phyloP scores from a whole-genome alignment of 2,797 vertebrate species.

The Erethizon dorsatum region DNA sequence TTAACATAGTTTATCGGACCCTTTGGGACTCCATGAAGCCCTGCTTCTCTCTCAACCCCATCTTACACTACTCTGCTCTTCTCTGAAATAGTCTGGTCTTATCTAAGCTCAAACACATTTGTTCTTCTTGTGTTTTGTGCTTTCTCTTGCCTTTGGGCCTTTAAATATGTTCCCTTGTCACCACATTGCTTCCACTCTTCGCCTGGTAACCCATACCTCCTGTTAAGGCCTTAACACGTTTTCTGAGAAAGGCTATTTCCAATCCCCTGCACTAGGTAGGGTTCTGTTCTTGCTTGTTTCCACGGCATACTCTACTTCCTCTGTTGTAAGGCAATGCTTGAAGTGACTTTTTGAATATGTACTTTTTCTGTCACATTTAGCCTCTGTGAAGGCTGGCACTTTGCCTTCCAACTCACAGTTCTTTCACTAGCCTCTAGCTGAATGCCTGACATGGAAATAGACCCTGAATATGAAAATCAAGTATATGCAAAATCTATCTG shows the following conservation, averaged over 20 bases:
- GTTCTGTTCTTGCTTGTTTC: neutral
- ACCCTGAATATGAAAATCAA: conserved; percentile 36
- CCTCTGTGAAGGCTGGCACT: neutral
- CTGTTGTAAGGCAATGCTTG: neutral
- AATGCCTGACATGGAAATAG: neutral
- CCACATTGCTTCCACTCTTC: neutral
- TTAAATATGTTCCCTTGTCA: neutral
- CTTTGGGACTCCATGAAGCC: neutral
- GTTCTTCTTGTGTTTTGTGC: neutral
- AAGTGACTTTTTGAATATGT: neutral
- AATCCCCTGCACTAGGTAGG: neutral
- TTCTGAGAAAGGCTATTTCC: neutral
- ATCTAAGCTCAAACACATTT: neutral
- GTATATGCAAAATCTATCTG: neutral
- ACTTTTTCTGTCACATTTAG: conserved; percentile 6
- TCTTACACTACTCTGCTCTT: neutral
- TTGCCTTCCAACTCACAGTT: neutral
- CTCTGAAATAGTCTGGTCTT: neutral
- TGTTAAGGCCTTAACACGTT: neutral
- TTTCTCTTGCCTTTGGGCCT: neutral
- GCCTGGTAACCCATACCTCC: neutral
- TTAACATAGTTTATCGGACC: neutral
- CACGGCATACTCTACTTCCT: neutral
- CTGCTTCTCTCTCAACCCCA: neutral
- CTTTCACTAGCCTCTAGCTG: neutral